phyloP scores from a whole-genome alignment of 2,113 vertebrate species.

The Condylura cristata region DNA sequence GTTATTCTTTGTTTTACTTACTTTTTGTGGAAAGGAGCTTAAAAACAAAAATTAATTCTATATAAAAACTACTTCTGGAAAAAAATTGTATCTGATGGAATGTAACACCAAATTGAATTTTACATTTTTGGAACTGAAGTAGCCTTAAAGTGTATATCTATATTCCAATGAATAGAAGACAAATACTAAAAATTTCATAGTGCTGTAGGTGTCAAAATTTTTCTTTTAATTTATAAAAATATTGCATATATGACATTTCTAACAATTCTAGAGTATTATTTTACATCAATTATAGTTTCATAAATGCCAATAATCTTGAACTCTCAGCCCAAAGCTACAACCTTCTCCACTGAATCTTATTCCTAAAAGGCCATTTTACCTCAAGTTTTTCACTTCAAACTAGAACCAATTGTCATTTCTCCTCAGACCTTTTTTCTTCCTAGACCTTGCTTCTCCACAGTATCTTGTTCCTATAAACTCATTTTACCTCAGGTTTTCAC shows the following conservation, averaged over 20 bases:
- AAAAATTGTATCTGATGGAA: background rate
- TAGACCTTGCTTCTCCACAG: too few species aligned
- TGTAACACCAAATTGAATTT: background rate
- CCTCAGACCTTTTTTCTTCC: too few species aligned
- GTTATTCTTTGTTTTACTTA: background rate
- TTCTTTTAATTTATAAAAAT: slow-evolving; percentile 27
- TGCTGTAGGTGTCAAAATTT: background rate
- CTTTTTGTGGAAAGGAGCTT: background rate
- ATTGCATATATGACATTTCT: background rate
- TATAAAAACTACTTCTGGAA: background rate
- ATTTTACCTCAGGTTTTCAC: too few species aligned
- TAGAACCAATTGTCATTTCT: too few species aligned
- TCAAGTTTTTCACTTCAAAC: too few species aligned
- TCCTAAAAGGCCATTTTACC: too few species aligned
- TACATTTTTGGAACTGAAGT: slow-evolving; percentile 14
- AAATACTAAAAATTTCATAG: background rate
- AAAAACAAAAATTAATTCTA: background rate
- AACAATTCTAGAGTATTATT: background rate
- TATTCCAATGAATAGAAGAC: background rate
- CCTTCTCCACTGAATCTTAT: too few species aligned
- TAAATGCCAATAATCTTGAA: background rate
- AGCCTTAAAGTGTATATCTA: background rate
- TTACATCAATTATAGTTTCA: background rate
- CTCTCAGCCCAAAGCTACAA: background rate
- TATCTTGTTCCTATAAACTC: too few species aligned